These are phyloP conservation scores for Halocynthia roretzi DNA, from an alignment of 23 tunicate species.

Conservation along the genomic window DNA sequence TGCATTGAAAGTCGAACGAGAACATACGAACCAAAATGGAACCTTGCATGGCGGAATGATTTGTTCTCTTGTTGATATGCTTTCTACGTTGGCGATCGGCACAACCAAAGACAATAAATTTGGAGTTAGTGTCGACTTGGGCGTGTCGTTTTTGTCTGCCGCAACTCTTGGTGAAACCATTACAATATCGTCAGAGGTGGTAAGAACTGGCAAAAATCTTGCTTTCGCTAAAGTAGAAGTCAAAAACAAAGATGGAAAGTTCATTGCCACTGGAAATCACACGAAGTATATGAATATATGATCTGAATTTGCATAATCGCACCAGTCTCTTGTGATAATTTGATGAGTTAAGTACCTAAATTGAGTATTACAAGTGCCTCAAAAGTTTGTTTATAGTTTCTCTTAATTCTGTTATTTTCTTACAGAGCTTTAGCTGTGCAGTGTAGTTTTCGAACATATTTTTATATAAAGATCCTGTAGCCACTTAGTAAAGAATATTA, in stretches of 20 bases:
- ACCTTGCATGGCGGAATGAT: conserved; percentile 79
- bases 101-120: conserved; percentile 37
- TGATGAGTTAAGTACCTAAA: no score
- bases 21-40: conserved; percentile 55
- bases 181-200: conserved; percentile 53
- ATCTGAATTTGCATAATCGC: background rate
- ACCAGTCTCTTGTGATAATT: background rate
- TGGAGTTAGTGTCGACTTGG: conserved; percentile 72
- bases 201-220: conserved; percentile 49
- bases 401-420: no score
- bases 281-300: conserved; percentile 44
- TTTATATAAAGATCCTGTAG: no score
- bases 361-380: no score
- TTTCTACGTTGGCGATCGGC: conserved; percentile 54
- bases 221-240: conserved; percentile 66
- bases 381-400: no score
- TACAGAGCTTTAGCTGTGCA: no score
- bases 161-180: conserved; percentile 63
- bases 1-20: conserved; percentile 55
- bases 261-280: conserved; percentile 71
- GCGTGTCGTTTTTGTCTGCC: conserved; percentile 54
- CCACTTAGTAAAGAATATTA: no score
- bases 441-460: no score
- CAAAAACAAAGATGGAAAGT: conserved; percentile 43
- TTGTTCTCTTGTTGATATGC: conserved; percentile 60